Conservation (phyloP, 2,888 invertebrate species). For the Timandra comae region DNA sequence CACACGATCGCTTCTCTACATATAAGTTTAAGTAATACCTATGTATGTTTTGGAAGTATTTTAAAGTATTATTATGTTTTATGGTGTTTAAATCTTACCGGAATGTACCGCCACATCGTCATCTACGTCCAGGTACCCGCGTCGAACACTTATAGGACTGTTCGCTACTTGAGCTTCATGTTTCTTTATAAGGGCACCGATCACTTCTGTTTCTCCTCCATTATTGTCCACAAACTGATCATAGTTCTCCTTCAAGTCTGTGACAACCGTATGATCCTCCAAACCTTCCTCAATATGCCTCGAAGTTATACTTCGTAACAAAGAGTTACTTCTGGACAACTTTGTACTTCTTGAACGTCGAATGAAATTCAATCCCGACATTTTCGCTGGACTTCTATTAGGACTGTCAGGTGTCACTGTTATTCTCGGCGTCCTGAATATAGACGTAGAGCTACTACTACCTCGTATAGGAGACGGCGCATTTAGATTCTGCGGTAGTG, state of each 20-base stretch:
- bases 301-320: slow-evolving; percentile 76
- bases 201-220: slow-evolving; percentile 61
- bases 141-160: slow-evolving; percentile 64
- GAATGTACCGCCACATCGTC: slow-evolving; percentile 84
- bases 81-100: slow-evolving; percentile 70
- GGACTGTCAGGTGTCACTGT: slow-evolving; percentile 69
- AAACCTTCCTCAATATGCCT: slow-evolving; percentile 66
- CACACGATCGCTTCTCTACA: too few relatives aligned
- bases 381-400: slow-evolving; percentile 73
- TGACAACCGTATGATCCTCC: slow-evolving; percentile 54
- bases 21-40: background rate
- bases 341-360: slow-evolving; percentile 85
- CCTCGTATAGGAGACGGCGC: slow-evolving; percentile 64
- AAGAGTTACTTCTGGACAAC: slow-evolving; percentile 80
- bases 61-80: too few relatives aligned
- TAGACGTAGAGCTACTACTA: slow-evolving; percentile 64
- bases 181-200: slow-evolving; percentile 66
- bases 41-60: too few relatives aligned
- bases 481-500: slow-evolving; percentile 77
- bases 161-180: slow-evolving; percentile 60
- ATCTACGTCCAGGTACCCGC: slow-evolving; percentile 76
- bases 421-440: slow-evolving; percentile 63
- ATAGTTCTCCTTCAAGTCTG: slow-evolving; percentile 59
- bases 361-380: slow-evolving; percentile 78
- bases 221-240: slow-evolving; percentile 57